Conservation (phyloP, 2,113 vertebrate species). For the Mastomys natalensis region DNA sequence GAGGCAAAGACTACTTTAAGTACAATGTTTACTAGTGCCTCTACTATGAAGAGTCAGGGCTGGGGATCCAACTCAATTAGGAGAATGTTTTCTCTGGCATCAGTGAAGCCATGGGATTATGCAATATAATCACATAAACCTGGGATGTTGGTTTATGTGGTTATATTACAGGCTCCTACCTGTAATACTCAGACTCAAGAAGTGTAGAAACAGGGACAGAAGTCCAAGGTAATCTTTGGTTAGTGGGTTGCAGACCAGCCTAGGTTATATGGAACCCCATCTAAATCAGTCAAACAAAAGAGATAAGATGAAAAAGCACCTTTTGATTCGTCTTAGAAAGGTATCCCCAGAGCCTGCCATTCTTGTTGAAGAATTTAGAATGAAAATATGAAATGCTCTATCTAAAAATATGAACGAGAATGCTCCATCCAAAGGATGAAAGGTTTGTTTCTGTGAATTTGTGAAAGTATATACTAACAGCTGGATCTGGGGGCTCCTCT, state of each 20-base stretch:
- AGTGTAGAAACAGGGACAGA: not conserved
- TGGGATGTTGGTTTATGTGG: not conserved
- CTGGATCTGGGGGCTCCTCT: not conserved
- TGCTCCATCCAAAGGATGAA: fast-evolving
- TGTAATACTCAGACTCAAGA: not conserved
- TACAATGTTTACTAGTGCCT: not conserved
- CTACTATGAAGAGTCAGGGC: not conserved
- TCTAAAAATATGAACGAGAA: fast-evolving
- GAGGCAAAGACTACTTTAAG: not conserved
- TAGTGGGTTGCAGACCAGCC: not conserved
- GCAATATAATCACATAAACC: not conserved
- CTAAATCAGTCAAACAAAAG: not conserved
- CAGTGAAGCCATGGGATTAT: too few species aligned
- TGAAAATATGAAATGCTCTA: not conserved
- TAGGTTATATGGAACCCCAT: not conserved
- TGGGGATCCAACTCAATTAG: not conserved
- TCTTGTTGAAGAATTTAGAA: not conserved
- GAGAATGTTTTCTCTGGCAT: not conserved
- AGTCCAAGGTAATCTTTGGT: not conserved
- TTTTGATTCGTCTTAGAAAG: not conserved
- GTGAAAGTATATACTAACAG: not conserved
- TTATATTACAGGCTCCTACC: too few species aligned
- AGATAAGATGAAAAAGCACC: not conserved
- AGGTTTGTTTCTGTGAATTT: not conserved
- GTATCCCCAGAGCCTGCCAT: not conserved